Conservation (phyloP, 2,113 vertebrate genomes). For the Elanoides forficatus region DNA sequence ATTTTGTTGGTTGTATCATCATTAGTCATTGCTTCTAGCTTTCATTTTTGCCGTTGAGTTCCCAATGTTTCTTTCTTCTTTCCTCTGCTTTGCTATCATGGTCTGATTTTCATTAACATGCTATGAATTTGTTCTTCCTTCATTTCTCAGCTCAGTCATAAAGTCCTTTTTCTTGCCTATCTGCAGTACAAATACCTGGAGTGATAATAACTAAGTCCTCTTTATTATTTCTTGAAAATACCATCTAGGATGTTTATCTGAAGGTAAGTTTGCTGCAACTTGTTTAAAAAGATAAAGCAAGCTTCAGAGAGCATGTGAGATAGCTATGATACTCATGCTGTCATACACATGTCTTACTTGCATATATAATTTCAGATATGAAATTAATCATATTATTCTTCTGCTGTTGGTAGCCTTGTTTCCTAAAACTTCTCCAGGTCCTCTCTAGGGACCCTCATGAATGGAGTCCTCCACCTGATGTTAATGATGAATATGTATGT, state of each 20-base stretch:
- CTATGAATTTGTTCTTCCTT: background rate
- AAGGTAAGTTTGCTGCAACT: background rate
- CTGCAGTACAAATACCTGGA: background rate
- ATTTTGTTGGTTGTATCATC: background rate
- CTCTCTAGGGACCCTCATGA: background rate
- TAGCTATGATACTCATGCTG: background rate
- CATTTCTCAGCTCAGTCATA: background rate
- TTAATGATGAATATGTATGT: background rate
- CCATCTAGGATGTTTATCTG: background rate
- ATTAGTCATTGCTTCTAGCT: background rate
- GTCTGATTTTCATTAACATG: background rate
- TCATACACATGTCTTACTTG: background rate
- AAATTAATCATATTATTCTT: background rate
- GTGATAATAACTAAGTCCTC: background rate
- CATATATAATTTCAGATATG: background rate
- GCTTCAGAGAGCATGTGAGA: background rate
- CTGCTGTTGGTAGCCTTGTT: background rate
- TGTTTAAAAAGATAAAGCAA: background rate
- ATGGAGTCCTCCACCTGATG: background rate
- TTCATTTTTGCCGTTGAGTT: background rate
- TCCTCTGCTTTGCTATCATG: background rate
- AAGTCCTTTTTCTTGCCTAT: background rate
- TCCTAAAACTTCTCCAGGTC: background rate
- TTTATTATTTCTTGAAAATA: background rate
- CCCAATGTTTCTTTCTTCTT: background rate